Conservation (phyloP, 2,113 vertebrate genomes). For the Anolis carolinensis region DNA sequence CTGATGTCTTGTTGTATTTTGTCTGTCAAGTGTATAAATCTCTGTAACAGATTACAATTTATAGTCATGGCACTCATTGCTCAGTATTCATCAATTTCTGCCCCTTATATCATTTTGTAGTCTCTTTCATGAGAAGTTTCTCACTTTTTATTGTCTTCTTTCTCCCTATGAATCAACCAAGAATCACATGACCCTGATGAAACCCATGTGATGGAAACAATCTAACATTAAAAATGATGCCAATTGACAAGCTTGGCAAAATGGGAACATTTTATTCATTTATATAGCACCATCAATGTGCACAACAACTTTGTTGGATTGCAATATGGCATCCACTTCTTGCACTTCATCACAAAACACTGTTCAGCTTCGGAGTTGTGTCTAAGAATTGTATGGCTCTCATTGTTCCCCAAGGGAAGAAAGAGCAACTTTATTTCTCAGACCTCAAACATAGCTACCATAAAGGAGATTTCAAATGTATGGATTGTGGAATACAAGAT, state of each 20-base stretch:
- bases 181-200: not conserved
- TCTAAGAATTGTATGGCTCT: too few relatives aligned
- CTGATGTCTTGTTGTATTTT: not conserved
- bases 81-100: slow-evolving; percentile 5
- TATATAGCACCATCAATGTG: too few relatives aligned
- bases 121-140: not conserved
- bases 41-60: not conserved
- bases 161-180: not conserved
- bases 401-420: too few relatives aligned
- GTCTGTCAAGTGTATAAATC: not conserved
- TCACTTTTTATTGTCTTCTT: not conserved
- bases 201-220: not conserved
- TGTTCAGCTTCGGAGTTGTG: too few relatives aligned
- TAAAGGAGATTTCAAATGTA: not conserved
- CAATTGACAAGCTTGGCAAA: not conserved
- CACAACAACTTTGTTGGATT: too few relatives aligned
- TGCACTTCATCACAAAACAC: too few relatives aligned
- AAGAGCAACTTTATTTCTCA: too few relatives aligned
- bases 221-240: not conserved
- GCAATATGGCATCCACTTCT: too few relatives aligned
- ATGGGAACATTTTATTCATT: too few relatives aligned
- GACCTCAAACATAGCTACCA: too few relatives aligned
- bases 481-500: not conserved
- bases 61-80: not conserved
- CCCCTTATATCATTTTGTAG: not conserved